phyloP scores from a whole-genome alignment of 1,140 invertebrate species.

The Trissolcus basalis region DNA sequence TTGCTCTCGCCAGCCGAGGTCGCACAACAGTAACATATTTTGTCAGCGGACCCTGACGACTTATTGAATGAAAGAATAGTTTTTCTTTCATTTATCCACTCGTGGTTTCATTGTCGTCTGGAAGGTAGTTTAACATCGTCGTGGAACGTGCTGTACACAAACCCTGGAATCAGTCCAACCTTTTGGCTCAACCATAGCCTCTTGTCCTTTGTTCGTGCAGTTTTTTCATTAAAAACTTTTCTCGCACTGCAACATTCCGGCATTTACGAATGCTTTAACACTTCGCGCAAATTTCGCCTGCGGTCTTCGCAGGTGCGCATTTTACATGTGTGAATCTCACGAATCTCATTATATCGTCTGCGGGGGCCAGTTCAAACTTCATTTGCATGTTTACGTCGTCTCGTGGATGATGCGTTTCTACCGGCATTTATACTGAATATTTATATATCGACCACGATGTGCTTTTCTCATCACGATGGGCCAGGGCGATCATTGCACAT shows the following conservation, averaged over 20 bases:
- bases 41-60: constrained; percentile 38
- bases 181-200: constrained; percentile 29
- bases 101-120: constrained; percentile 51
- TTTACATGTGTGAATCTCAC: constrained; percentile 54
- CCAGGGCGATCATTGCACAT: too few species aligned
- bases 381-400: constrained; percentile 54
- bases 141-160: constrained; percentile 49
- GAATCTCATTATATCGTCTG: constrained; percentile 56
- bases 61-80: constrained; percentile 52
- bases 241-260: constrained; percentile 46
- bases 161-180: constrained; percentile 50
- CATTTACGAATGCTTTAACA: constrained; percentile 49
- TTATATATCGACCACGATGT: constrained; percentile 18
- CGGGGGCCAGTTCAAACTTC: constrained; percentile 46
- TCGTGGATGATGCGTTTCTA: constrained; percentile 50
- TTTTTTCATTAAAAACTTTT: constrained; percentile 59
- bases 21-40: constrained; percentile 38
- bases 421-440: constrained; percentile 47
- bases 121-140: constrained; percentile 51
- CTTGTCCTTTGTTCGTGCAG: constrained; percentile 55
- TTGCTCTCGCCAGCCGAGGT: constrained; percentile 26
- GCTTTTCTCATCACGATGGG: too few species aligned
- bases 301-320: constrained; percentile 43
- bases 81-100: constrained; percentile 55
- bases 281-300: constrained; percentile 46